phyloP scores from a whole-genome alignment of 2,797 vertebrate genomes.

The Clarias fuscus region DNA sequence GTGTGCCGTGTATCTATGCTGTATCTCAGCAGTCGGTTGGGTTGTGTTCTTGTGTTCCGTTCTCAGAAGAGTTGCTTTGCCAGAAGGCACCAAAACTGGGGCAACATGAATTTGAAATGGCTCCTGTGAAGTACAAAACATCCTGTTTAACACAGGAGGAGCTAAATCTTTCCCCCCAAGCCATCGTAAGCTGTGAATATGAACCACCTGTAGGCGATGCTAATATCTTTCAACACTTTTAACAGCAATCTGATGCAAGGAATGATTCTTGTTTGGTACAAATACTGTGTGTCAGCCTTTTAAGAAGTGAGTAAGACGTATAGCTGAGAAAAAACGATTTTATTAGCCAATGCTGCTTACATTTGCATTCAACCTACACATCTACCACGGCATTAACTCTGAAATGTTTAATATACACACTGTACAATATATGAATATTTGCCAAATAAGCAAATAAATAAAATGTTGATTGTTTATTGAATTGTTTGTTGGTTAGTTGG shows the following conservation, averaged over 20 bases:
- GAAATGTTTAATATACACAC: too few species aligned
- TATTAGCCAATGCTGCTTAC: neutral
- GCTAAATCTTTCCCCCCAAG: conserved; percentile 46
- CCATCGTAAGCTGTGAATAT: conserved; percentile 44
- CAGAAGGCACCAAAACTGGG: conserved; percentile 52
- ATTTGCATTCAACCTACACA: neutral
- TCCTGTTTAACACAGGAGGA: conserved; percentile 40
- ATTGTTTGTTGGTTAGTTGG: neutral
- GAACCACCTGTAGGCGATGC: conserved; percentile 31
- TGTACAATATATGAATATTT: neutral
- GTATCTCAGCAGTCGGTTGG: conserved; percentile 4
- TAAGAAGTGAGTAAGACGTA: conserved; percentile 12
- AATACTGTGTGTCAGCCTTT: conserved; percentile 39
- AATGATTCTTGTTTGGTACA: conserved; percentile 43
- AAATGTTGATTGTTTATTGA: neutral
- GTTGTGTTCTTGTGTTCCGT: conserved; percentile 20
- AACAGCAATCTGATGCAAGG: conserved; percentile 43
- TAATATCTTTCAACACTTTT: conserved; percentile 35
- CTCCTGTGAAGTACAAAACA: conserved; percentile 56
- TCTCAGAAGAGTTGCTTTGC: conserved; percentile 36
- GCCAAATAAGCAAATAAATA: neutral
- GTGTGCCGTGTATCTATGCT: conserved; percentile 18
- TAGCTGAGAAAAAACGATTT: neutral
- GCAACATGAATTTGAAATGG: conserved; percentile 62
- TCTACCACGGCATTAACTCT: too few species aligned